phyloP scores from a whole-genome alignment of 2,888 invertebrate genomes.

The Drosophila engyochracea region DNA sequence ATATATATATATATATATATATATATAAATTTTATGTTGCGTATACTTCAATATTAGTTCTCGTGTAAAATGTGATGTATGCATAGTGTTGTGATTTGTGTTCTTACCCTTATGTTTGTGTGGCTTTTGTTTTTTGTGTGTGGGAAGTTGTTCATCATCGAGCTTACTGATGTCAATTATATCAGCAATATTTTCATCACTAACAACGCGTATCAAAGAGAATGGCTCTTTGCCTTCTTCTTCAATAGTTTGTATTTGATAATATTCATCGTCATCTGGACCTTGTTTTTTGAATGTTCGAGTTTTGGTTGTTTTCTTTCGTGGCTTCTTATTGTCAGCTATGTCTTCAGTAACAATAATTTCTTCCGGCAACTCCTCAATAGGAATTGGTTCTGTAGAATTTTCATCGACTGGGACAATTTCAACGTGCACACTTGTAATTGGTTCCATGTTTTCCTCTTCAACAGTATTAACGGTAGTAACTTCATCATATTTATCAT shows the following conservation, averaged over 20 bases:
- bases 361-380: constrained; percentile 83
- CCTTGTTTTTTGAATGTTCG: constrained; percentile 85
- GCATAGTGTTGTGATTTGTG: constrained; percentile 69
- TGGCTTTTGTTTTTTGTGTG: constrained; percentile 78
- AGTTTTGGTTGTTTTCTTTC: constrained; percentile 84
- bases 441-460: constrained; percentile 80
- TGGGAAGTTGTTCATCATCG: constrained; percentile 81
- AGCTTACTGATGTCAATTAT: constrained; percentile 83
- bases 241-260: constrained; percentile 86
- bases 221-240: constrained; percentile 86
- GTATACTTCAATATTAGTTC: constrained; percentile 52
- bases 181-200: constrained; percentile 82
- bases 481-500: constrained; percentile 83
- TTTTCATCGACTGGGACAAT: constrained; percentile 77
- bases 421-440: constrained; percentile 81
- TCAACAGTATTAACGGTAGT: constrained; percentile 84
- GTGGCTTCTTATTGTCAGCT: constrained; percentile 82
- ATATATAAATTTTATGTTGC: constrained; percentile 24
- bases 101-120: constrained; percentile 84
- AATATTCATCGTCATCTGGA: constrained; percentile 83
- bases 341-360: constrained; percentile 79
- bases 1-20: background rate
- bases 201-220: constrained; percentile 84
- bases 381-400: constrained; percentile 68
- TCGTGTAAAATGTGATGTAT: constrained; percentile 58